Base-by-base conservation (phyloP, 2,797 vertebrate species). In the Thalassophryne amazonica region DNA sequence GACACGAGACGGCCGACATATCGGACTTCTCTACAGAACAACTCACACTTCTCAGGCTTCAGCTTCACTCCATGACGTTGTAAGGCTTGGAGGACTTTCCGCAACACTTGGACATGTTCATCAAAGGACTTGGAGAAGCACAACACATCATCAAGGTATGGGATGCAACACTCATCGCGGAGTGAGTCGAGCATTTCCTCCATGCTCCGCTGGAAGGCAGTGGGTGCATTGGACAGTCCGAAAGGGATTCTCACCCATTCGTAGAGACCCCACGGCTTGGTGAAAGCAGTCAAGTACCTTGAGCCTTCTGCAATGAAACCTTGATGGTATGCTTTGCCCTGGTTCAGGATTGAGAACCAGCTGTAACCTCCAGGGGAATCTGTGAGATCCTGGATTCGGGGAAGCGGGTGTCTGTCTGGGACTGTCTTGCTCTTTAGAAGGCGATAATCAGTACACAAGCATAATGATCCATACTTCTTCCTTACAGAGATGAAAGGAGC, bases 131-230 rank as follows among this genome's bases (percentile, higher is more conserved):
- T 31, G 0, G 16, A 9, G 2, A 9, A 53, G 7, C 49, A 45
- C 1, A 62, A 27, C 11, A 45, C 13, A 14, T 64, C 32, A 4
- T 58, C 33, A 0, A 32, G 5, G 13, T 58, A 58, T 0, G 43
- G 53, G 2, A 49, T 40, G 6, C 36, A 51, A 5, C 23, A 41
- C 7, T 57, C 37, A 15, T 64, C 42, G n/a, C n/a, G n/a, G n/a
- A n/a, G n/a, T n/a, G n/a, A n/a, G n/a, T n/a, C n/a, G n/a, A n/a
- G n/a, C n/a, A n/a, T n/a, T n/a, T n/a, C 2, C 33, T 40, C 6
- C 48, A 57, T 45, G 12, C 34, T 51, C 11, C 46, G 17, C 10
- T 67, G n/a, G n/a, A n/a, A n/a, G n/a, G n/a, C n/a, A n/a, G n/a
- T n/a, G n/a, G n/a, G n/a, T n/a, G n/a, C n/a, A n/a, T n/a, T n/a